Conservation (phyloP, 2,113 vertebrate species). For the Triplophysa siluroides region DNA sequence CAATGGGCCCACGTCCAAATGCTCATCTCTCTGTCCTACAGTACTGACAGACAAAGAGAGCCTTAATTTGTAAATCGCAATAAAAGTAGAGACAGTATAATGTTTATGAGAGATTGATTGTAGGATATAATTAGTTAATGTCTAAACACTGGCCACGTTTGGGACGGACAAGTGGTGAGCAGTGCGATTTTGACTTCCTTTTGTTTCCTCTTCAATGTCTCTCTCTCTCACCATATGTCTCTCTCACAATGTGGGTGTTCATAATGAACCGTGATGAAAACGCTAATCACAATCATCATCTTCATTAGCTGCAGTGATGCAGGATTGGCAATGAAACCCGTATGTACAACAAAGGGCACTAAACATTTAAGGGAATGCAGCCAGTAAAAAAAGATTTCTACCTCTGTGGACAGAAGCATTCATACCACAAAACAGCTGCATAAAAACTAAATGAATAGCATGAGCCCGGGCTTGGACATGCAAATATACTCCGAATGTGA, state of each 20-base stretch:
- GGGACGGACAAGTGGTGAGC: not conserved
- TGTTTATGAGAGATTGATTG: constrained; percentile 30
- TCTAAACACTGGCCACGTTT: constrained; percentile 12
- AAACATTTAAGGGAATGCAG: constrained; percentile 1
- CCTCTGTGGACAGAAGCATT: not conserved
- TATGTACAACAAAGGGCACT: not conserved
- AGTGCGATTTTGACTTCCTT: not conserved
- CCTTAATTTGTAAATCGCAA: not conserved
- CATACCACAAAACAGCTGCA: not conserved
- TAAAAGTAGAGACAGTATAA: not conserved
- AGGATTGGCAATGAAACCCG: constrained; percentile 20
- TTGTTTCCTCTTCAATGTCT: not conserved
- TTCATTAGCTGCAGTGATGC: constrained; percentile 28
- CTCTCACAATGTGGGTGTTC: constrained; percentile 24
- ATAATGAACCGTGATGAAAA: constrained; percentile 32
- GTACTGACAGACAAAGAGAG: not conserved
- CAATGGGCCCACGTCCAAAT: no score
- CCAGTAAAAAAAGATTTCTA: not conserved
- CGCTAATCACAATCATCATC: constrained; percentile 13
- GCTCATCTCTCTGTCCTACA: not conserved
- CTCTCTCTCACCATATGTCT: constrained; percentile 23
- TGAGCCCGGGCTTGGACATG: no score
- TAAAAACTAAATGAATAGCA: no score
- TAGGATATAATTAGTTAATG: constrained; percentile 39
- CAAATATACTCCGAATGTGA: no score